Evolutionary conservation across 2,797 vertebrate species (phyloP), one percentile per base, ranked within the genome.

Genomic region (Menidia menidia): DNA sequence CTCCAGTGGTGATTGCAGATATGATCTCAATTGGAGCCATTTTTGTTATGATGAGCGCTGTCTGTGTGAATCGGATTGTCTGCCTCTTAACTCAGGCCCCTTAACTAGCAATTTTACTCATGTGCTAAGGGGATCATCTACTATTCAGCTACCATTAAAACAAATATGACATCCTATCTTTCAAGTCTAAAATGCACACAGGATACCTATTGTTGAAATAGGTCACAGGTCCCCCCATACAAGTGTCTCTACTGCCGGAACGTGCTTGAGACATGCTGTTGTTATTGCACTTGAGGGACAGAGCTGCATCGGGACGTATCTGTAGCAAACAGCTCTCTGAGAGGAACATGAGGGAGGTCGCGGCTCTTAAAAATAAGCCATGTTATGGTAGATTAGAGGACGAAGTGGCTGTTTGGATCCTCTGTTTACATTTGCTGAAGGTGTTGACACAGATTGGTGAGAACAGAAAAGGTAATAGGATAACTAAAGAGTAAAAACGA

Each of bases 291-390:
- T 73, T 81, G 70, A 69, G 78, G 80, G 69, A 71, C 78, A 66
- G 45, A 3, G 58, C 67, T 55, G 55, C 75, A 71, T 62, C 71
- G 50, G 68, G 77, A 87, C 70, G 68, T 71, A 50, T 81, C 8
- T 39, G 54, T 71, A 83, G 72, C 85, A 85, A 78, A 72, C 82
- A 77, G 64, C 66, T 82, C 68, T 88, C 84, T 60, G 33, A 66
- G 64, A 50, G 55, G 65, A 64, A 64, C 44, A 73, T 50, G 35
- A 64, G 42, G 68, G 65, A 73, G 80, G 68, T 56, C 0, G 35
- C 53, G 58, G 51, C 56, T 57, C 12, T 69, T 10, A 43, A 55
- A 80, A 83, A 82, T 75, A 61, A 79, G 66, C 72, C 71, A 60
- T 62, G 71, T 41, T 53, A 31, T 12, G 56, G 33, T 48, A 39